Percentiles rank a stretch among this genome's conserved stretches.
These are phyloP conservation scores for Mustela lutreola DNA, from an alignment of 2,113 vertebrate genomes.

Conservation along the genomic window DNA sequence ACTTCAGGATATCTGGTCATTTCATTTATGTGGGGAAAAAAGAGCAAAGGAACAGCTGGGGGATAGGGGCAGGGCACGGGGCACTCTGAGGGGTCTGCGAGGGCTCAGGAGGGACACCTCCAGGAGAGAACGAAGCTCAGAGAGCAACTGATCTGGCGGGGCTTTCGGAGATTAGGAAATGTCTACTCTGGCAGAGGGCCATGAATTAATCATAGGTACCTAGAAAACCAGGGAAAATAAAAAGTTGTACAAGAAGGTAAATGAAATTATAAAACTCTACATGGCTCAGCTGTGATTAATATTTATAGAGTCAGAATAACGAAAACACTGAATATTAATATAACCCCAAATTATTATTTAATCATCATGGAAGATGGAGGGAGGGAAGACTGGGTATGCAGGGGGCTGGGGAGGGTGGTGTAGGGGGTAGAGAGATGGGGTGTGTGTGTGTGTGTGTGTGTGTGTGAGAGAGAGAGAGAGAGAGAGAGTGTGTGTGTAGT, in stretches of 20 bases:
- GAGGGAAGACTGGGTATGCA: not conserved
- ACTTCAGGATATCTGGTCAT: not conserved
- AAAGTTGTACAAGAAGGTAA: slow-evolving; percentile 83
- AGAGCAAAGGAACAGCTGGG: not conserved
- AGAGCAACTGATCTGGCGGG: not conserved
- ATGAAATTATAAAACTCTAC: slow-evolving; percentile 84
- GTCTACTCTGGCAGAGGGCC: slow-evolving; percentile 14
- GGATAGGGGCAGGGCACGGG: not conserved
- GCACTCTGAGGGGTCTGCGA: not conserved
- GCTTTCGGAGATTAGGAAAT: not conserved
- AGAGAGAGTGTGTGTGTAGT: not conserved
- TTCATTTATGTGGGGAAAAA: too few relatives aligned
- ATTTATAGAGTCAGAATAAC: slow-evolving; percentile 82
- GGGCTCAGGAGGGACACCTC: not conserved
- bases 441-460: too few relatives aligned
- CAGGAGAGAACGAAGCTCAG: not conserved
- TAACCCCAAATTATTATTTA: slow-evolving; percentile 77
- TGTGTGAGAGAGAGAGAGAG: too few relatives aligned
- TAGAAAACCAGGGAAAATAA: slow-evolving; percentile 77
- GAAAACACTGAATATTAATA: slow-evolving; percentile 84
- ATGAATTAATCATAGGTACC: slow-evolving; percentile 80
- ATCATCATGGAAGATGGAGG: slow-evolving; percentile 51
- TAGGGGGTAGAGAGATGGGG: accelerated
- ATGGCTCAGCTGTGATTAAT: slow-evolving; percentile 80
- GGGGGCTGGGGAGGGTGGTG: too few relatives aligned